These are phyloP conservation scores for Momotus momota DNA, from an alignment of 2,797 vertebrate species.

Conservation along the genomic window DNA sequence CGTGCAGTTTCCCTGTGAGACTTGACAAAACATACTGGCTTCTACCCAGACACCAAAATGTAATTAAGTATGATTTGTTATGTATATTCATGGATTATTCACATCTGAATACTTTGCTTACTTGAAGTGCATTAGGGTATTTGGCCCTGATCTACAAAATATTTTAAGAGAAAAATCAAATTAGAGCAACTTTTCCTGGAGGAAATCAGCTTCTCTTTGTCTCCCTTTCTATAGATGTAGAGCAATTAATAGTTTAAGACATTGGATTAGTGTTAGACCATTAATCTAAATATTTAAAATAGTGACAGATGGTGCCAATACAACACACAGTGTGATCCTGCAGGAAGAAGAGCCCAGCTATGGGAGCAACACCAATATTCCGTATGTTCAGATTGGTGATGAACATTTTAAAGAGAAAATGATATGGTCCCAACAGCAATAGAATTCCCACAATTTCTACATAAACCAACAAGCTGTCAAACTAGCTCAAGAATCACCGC, in stretches of 20 bases:
- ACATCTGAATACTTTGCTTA: conserved; percentile 30
- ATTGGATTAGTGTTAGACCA: conserved; percentile 46
- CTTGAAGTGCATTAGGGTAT: background rate
- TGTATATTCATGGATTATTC: conserved; percentile 59
- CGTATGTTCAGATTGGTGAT: conserved; percentile 31
- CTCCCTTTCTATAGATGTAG: conserved; percentile 30
- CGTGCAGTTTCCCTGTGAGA: conserved; percentile 31
- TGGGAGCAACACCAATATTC: conserved; percentile 8
- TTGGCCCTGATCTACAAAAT: conserved; percentile 20
- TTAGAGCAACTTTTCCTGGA: conserved; percentile 29
- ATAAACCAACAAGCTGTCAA: background rate
- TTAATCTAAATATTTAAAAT: conserved; percentile 72
- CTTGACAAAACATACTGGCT: conserved; percentile 44
- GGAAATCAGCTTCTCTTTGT: conserved; percentile 37
- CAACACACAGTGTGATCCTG: background rate
- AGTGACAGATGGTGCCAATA: conserved; percentile 40
- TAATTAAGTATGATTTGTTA: conserved; percentile 68
- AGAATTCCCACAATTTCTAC: background rate
- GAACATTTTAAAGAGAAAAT: background rate
- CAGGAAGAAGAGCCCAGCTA: background rate
- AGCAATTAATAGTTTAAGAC: conserved; percentile 65
- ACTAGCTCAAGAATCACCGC: background rate
- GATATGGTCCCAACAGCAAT: background rate
- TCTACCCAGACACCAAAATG: conserved; percentile 58
- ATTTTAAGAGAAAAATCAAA: conserved; percentile 45